Evolutionary conservation across 2,113 vertebrate genomes (phyloP).

Genomic region (Micronycteris hirsuta): DNA sequence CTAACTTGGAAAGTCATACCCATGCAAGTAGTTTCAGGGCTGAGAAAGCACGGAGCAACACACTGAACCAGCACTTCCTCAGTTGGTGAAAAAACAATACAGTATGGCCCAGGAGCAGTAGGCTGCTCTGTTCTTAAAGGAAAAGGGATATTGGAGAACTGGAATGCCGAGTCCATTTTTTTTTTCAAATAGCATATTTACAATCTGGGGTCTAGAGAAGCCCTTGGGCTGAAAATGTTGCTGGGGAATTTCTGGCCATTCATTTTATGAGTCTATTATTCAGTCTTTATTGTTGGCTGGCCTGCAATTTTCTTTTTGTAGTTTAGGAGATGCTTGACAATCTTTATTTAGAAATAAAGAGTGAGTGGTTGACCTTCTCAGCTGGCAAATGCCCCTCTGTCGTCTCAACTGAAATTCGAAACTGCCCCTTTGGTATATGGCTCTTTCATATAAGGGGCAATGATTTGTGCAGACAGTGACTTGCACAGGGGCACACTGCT

Average conservation of each 20-base stretch:
- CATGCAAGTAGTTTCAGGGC: not conserved
- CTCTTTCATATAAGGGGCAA: not conserved
- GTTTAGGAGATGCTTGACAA: constrained; percentile 66
- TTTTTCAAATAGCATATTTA: not conserved
- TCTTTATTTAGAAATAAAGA: constrained; percentile 75
- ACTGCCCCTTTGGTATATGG: not conserved
- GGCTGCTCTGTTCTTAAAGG: not conserved
- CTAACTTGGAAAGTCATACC: constrained; percentile 8
- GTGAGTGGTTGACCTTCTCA: constrained; percentile 48
- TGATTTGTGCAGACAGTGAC: not conserved
- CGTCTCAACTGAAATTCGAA: constrained; percentile 41
- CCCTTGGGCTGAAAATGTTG: constrained; percentile 6
- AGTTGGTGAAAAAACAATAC: not conserved
- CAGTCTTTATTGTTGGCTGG: constrained; percentile 68
- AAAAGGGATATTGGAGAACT: not conserved
- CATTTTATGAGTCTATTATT: constrained; percentile 73
- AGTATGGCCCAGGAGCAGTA: not conserved
- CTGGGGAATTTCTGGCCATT: constrained; percentile 69
- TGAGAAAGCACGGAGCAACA: not conserved
- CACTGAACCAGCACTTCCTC: constrained; percentile 21
- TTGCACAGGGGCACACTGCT: not conserved
- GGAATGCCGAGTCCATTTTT: not conserved
- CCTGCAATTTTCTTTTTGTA: constrained; percentile 67
- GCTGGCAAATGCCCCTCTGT: constrained; percentile 66
- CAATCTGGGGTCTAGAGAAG: constrained; percentile 42